Evolutionary conservation across 2,888 invertebrate species (phyloP).

Genomic region (Cosmia pyralina): DNA sequence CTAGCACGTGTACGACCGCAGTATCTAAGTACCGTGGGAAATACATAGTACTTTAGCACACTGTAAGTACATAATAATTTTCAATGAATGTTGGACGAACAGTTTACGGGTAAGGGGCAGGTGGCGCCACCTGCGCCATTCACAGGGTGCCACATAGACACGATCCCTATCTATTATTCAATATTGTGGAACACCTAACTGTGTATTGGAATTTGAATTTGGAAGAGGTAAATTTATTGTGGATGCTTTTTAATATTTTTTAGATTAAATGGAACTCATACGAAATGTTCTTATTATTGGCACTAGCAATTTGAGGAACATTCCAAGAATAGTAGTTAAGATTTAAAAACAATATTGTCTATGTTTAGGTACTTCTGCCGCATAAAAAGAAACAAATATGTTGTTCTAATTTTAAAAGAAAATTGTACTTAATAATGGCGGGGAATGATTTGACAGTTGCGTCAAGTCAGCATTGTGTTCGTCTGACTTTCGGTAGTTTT

Average conservation of each 20-base stretch:
- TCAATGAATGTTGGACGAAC: background rate
- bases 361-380: background rate
- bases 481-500: too few relatives aligned
- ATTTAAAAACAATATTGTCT: background rate
- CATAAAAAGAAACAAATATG: background rate
- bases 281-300: too few relatives aligned
- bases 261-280: too few relatives aligned
- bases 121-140: slow-evolving; percentile 31
- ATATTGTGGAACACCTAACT: background rate
- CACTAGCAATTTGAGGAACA: background rate
- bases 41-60: background rate
- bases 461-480: background rate
- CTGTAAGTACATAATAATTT: background rate
- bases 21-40: background rate
- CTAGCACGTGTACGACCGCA: background rate
- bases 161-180: slow-evolving; percentile 48
- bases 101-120: slow-evolving; percentile 20
- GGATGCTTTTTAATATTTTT: background rate
- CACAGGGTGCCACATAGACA: slow-evolving; percentile 22
- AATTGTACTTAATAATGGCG: background rate
- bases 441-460: background rate
- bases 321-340: background rate
- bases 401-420: slow-evolving; percentile 1
- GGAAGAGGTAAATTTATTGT: slow-evolving; percentile 1
- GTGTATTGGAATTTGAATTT: slow-evolving; percentile 25